phyloP scores from a whole-genome alignment of 1,140 invertebrate species.

The Ericerus pela region DNA sequence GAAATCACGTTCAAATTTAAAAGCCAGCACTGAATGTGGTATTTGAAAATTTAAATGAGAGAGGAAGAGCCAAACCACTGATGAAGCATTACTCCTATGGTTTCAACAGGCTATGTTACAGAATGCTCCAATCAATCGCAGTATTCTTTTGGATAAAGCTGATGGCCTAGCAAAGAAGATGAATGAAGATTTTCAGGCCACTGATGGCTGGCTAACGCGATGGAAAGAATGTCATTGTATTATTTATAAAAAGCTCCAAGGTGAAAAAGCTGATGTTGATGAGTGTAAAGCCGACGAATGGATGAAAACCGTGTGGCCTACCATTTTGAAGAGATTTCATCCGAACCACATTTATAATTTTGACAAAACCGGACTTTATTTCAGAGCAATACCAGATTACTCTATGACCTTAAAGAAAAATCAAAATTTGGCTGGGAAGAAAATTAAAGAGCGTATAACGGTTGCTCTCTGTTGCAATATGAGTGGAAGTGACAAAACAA shows the following conservation, averaged over 20 bases:
- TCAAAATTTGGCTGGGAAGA: neutral
- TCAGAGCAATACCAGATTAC: slow-evolving; percentile 4
- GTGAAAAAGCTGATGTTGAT: neutral
- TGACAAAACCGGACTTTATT: neutral
- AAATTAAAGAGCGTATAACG: neutral
- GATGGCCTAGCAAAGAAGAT: too few species aligned
- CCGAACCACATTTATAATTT: slow-evolving; percentile 5
- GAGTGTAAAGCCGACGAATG: neutral
- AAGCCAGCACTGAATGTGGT: too few species aligned
- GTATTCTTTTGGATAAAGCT: too few species aligned
- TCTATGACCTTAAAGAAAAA: slow-evolving; percentile 1
- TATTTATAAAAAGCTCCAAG: neutral
- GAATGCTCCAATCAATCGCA: too few species aligned
- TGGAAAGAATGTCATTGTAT: neutral
- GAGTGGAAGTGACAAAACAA: too few species aligned
- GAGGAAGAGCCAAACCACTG: too few species aligned
- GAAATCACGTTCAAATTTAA: too few species aligned
- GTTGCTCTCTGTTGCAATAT: neutral
- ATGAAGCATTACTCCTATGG: too few species aligned
- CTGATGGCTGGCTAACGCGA: neutral
- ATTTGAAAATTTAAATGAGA: too few species aligned
- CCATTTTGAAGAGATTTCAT: neutral
- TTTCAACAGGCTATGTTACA: too few species aligned
- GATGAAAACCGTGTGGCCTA: neutral
- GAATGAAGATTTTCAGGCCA: neutral